Base-by-base conservation (phyloP, 2,797 vertebrate species). In the Sebastes hubbsi region DNA sequence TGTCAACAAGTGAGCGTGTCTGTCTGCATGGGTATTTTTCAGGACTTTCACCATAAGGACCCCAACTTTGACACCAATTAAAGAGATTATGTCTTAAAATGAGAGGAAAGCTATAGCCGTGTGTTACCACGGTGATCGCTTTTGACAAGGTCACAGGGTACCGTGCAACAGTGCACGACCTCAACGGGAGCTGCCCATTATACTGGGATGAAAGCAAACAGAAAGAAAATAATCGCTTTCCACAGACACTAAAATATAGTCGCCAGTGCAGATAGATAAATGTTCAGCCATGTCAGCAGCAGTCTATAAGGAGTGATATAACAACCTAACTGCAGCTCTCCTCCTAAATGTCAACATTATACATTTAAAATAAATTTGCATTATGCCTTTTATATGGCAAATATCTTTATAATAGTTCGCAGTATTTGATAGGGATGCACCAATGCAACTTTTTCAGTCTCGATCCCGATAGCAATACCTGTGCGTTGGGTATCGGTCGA, bases 1-100 rank as follows among this genome's bases (percentile, higher is more conserved):
- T 96, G 96, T 95, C 96, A 94, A 92, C 93, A 95, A 96, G 95
- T 93, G 96, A 96, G 96, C 94, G 94, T 95, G 96, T 86, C 93
- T 93, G 95, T 96, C 95, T 94, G 93, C 95, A 96, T 96, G 96
- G 96, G 96, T 96, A 96, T 97, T 97, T 46, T 97, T 96, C 94
- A 92, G 85, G 84, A 95, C 93, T 93, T 97, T 97, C 95, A 97
- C 90, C 95, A 94, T 93, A 94, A 94, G 95, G 92, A 96, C 95
- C 96, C 94, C 94, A 95, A 93, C 90, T 92, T 74, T 94, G 98
- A 95, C 97, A 97, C 97, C 97, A 99, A 98, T 99, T 99, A 99
- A 97, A 98, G 95, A 98, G 97, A 99, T 99, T 99, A 98, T 96
- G 97, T 98, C 96, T 97, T 96, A 95, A 95, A 87, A 94, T 95